phyloP scores from a whole-genome alignment of 1,140 invertebrate genomes.

The Pectinophora gossypiella region DNA sequence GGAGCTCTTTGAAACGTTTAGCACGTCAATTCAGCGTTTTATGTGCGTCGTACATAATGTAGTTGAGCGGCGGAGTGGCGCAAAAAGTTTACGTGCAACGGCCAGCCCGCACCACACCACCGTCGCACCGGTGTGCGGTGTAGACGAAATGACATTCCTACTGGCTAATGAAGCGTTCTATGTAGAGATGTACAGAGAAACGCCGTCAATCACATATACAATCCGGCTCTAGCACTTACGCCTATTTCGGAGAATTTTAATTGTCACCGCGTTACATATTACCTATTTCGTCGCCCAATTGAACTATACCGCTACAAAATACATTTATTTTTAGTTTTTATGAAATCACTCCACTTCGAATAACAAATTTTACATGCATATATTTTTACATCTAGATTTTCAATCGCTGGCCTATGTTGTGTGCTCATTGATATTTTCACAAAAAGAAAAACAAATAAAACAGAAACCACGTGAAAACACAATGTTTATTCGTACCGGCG shows the following conservation, averaged over 20 bases:
- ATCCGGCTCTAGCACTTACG: no score
- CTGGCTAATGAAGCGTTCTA: conserved; percentile 43
- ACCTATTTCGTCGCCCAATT: no score
- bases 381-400: neutral
- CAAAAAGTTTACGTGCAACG: conserved; percentile 42
- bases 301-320: no score
- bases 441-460: conserved; percentile 4
- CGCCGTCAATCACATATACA: conserved; percentile 4
- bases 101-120: conserved; percentile 1
- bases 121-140: no score
- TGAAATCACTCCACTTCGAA: no score
- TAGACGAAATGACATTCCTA: conserved; percentile 53
- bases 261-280: no score
- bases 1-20: conserved; percentile 21
- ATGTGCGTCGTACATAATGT: conserved; percentile 3
- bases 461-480: conserved; percentile 14
- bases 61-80: conserved; percentile 7
- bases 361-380: no score
- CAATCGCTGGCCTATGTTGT: neutral
- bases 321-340: no score
- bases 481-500: conserved; percentile 13
- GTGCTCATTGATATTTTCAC: conserved; percentile 2
- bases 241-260: no score
- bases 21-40: conserved; percentile 1
- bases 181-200: conserved; percentile 29